Conservation (phyloP, 2,113 vertebrate species). For the Barbus barbus region DNA sequence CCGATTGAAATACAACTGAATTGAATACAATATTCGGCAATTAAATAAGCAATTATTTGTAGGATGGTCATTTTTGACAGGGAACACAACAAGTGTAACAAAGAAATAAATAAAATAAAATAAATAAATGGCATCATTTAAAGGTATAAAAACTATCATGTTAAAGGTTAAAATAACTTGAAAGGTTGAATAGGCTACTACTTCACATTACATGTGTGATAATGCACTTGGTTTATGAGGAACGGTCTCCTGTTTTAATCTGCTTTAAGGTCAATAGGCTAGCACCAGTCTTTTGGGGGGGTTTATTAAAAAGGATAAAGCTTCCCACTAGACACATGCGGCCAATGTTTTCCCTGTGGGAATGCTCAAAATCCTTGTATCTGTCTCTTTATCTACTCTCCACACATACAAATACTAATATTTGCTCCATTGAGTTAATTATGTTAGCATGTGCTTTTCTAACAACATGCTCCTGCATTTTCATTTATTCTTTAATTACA, state of each 20-base stretch:
- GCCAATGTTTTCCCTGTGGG: conserved; percentile 44
- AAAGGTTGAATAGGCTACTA: conserved; percentile 16
- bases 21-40: too few relatives aligned
- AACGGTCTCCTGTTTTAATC: conserved; percentile 31
- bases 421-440: not conserved
- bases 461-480: not conserved
- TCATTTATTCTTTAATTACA: not conserved
- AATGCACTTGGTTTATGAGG: not conserved
- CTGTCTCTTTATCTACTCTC: not conserved
- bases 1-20: too few relatives aligned
- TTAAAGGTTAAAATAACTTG: not conserved
- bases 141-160: not conserved
- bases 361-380: conserved; percentile 3
- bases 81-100: too few relatives aligned
- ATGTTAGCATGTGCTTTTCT: not conserved
- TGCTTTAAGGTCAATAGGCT: conserved; percentile 61
- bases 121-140: not conserved
- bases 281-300: conserved; percentile 72
- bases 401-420: not conserved
- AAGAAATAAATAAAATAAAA: too few relatives aligned
- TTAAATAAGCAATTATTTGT: too few relatives aligned
- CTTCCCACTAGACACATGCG: conserved; percentile 65
- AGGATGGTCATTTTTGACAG: too few relatives aligned
- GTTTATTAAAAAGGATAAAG: conserved; percentile 78
- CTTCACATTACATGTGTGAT: conserved; percentile 50